Evolutionary conservation across 2,797 vertebrate genomes (phyloP), one percentile per base, ranked within the genome.

Genomic region (Mionectes olivaceus): DNA sequence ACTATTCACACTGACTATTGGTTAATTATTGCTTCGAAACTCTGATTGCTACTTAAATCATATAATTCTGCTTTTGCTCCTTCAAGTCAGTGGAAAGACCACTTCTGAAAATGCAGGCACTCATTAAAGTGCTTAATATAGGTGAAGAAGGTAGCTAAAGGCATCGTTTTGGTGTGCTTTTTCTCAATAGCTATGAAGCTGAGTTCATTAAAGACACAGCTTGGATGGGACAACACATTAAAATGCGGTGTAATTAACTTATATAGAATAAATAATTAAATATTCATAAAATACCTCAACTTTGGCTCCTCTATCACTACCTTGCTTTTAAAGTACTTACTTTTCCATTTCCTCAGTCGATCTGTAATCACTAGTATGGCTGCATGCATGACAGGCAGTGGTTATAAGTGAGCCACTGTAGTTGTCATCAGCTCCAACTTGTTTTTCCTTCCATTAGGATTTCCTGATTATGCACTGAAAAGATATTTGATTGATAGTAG

Each of bases 401-500:
- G 79, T 91, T 95, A 76, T 60, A 87, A 92, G 82, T 68, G 87
- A 85, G 68, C 56, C 70, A 46, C 60, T 81, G 52, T 7, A 74
- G 82, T 53, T 96, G 73, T 74, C 77, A 94, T 93, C 80, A 89
- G 57, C 50, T 91, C 49, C 70, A 87, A 64, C 57, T 73, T 95
- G 44, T 71, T 96, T 94, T 94, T 91, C 53, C 57, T 83, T 94
- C 82, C 71, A 13, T 88, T 88, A 93, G 61, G 75, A 81, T 83
- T 94, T 90, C 65, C 75, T 93, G 75, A 78, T 87, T 93, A 91
- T 85, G 37, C 60, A 79, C 41, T 46, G 49, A 89, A 94, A 94
- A 92, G 50, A 73, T 61, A 76, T 82, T 93, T 97, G 96, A 97
- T 96, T 97, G 97, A 97, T 97, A 95, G 87, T 41, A 96, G 77